A percentile compares a stretch with the other conserved stretches of the same genome.
Evolutionary conservation across 1,140 invertebrate genomes (phyloP).

Genomic region (Monomorium pharaonis): DNA sequence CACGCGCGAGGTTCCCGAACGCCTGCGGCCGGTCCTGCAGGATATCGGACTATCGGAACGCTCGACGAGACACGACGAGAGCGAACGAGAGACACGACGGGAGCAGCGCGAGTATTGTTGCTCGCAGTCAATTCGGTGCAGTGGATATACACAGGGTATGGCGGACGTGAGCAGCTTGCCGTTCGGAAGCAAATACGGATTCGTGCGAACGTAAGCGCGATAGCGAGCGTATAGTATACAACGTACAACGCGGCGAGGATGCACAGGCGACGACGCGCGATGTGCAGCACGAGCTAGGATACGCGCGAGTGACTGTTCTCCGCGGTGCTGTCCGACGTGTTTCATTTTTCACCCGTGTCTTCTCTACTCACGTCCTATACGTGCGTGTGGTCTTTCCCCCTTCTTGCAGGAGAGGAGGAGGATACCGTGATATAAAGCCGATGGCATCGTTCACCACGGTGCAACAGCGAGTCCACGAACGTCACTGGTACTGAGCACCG

Average conservation of each 20-base stretch:
- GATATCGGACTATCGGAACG: no score
- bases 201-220: conserved; percentile 16
- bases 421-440: neutral
- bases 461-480: neutral
- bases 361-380: neutral
- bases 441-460: neutral
- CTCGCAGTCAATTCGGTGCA: neutral
- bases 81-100: no score
- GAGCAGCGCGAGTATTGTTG: neutral
- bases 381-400: neutral
- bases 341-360: neutral
- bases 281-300: neutral
- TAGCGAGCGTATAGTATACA: no score
- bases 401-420: neutral
- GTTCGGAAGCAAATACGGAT: neutral
- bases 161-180: conserved; percentile 26
- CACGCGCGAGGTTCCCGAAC: neutral
- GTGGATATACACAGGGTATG: conserved; percentile 57
- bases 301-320: neutral
- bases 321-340: neutral
- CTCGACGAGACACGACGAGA: no score
- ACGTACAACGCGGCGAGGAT: conserved; percentile 32
- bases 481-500: neutral
- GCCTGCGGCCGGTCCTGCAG: neutral
- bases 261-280: conserved; percentile 42